These are phyloP conservation scores for Zaprionus lachaisei DNA, from an alignment of 1,140 invertebrate genomes.

Conservation along the genomic window DNA sequence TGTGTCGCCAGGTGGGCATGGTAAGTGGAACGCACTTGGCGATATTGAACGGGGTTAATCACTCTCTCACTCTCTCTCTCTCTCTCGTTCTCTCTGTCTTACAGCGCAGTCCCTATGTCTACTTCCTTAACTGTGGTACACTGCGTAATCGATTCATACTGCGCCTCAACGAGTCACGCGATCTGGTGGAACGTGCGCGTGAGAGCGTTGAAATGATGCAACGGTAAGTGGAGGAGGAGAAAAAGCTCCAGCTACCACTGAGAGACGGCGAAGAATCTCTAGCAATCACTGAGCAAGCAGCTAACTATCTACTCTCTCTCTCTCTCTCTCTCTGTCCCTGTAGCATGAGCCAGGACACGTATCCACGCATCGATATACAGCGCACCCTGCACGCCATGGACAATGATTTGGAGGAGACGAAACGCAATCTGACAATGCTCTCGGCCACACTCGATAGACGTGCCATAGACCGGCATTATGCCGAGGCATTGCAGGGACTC, in stretches of 20 bases:
- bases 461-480: constrained; percentile 89
- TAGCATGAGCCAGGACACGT: constrained; percentile 81
- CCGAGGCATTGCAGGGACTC: constrained; percentile 88
- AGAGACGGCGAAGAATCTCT: too few species aligned
- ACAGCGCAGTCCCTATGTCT: constrained; percentile 80
- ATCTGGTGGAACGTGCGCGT: constrained; percentile 79
- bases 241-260: too few species aligned
- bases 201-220: constrained; percentile 76
- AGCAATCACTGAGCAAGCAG: too few species aligned
- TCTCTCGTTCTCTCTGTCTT: constrained; percentile 6
- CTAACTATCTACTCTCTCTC: background rate
- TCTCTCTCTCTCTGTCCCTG: background rate
- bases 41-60: background rate
- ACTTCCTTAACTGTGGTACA: constrained; percentile 82
- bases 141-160: constrained; percentile 82
- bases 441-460: constrained; percentile 89
- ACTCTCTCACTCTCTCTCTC: background rate
- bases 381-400: constrained; percentile 73
- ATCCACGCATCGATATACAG: constrained; percentile 79
- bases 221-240: constrained; percentile 51
- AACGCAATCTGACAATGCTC: constrained; percentile 83
- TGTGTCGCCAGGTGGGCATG: constrained; percentile 84
- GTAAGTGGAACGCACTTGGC: constrained; percentile 53
- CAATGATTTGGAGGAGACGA: constrained; percentile 74
- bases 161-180: constrained; percentile 81